Base-by-base conservation (phyloP, 2,888 invertebrate species). In the Latrodectus hesperus region DNA sequence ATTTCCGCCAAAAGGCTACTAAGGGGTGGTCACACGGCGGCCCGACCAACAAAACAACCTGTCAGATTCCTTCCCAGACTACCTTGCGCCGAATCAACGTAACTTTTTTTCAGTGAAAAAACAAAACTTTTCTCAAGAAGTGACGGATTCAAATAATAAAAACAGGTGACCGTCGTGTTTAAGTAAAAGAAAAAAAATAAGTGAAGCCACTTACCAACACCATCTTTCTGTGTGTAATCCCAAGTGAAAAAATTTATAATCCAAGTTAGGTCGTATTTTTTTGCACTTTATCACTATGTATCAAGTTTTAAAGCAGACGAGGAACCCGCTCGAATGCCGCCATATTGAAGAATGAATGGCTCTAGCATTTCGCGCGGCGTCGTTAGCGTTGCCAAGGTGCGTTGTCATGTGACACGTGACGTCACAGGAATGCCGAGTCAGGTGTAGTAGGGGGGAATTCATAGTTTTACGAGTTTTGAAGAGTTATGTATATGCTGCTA, bases 301-400 rank as follows among this genome's bases (percentile, higher is more conserved):
- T 74, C 80, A 79, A 85, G 75, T 85, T 88, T 83, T 64, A 68
- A 64, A 38, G 76, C 71, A 68, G 71, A 73, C 81, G 82, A 74
- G 70, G 55, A 17, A 67, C 82, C 74, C 52, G 51, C 73, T 68
- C 73, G 52, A 60, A 38, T 53, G 78, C 81, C 83, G 87, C 87
- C 87, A 88, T 88, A 14, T 88, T 83, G 73, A 53, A 83, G 78
- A 82, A 74, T 78, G 82, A 82, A 76, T 80, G 49, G 65, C 76
- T 81, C 68, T 75, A 52, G 60, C 70, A 72, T 84, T 77, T 76
- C 84, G 84, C 85, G 81, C 86, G 74, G 85, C 85, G 79, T 85
- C 85, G 73, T 79, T 68, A 64, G 79, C 85, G 87, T 88, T 88
- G 87, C 87, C 55, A 88, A 88, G 87, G 87, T 88, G 74, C 68